A percentile compares a stretch with the other conserved stretches of the same genome.
These are phyloP conservation scores for Argopecten irradians DNA, from an alignment of 1,140 invertebrate genomes.

Conservation along the genomic window DNA sequence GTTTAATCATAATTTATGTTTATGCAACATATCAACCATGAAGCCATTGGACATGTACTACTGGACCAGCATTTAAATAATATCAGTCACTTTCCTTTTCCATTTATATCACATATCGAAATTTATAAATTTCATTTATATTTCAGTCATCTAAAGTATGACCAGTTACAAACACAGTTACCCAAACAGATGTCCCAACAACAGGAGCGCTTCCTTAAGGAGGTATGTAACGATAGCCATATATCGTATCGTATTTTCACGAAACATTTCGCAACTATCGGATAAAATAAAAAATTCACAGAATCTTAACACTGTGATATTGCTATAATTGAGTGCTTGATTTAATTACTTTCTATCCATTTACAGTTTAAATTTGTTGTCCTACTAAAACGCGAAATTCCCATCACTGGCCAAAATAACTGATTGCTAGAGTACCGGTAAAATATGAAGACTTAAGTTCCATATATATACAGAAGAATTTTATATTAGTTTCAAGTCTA, in stretches of 20 bases:
- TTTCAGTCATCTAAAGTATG: conserved; percentile 66
- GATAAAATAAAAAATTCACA: not conserved
- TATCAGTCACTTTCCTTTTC: too few relatives aligned
- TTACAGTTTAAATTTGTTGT: too few relatives aligned
- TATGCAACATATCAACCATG: not conserved
- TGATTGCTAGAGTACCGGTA: too few relatives aligned
- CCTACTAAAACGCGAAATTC: too few relatives aligned
- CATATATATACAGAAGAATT: too few relatives aligned
- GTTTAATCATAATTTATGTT: not conserved
- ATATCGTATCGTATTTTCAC: not conserved
- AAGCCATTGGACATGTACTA: not conserved
- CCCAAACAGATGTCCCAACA: conserved; percentile 56
- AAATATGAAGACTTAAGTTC: too few relatives aligned
- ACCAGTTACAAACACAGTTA: conserved; percentile 62
- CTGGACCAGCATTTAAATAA: too few relatives aligned
- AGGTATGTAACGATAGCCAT: conserved; percentile 50
- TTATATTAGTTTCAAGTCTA: too few relatives aligned
- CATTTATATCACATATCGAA: not conserved
- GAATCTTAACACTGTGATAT: not conserved
- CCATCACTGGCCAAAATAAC: too few relatives aligned
- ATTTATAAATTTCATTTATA: too few relatives aligned
- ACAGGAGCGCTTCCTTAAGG: conserved; percentile 66
- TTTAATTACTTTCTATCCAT: too few relatives aligned
- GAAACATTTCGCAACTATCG: not conserved
- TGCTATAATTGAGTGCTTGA: too few relatives aligned